These are phyloP conservation scores for Oxyura jamaicensis DNA, from an alignment of 2,113 vertebrate genomes.

Conservation along the genomic window DNA sequence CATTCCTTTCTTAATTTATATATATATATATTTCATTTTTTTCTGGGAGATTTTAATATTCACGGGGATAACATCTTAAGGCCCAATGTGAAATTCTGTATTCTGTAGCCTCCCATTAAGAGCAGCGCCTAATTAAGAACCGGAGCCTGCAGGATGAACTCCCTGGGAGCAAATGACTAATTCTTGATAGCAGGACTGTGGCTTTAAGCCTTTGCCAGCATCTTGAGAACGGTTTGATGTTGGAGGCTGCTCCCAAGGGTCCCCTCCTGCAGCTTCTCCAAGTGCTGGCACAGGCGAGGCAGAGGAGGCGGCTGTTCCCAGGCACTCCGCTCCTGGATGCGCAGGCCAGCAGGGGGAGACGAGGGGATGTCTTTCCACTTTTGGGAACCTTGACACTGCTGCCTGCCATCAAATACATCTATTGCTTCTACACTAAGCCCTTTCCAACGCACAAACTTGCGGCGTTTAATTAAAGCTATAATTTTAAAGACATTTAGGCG, in stretches of 20 bases:
- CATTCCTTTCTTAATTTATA: neutral
- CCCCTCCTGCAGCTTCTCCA: neutral
- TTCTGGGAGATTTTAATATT: slow-evolving; percentile 36
- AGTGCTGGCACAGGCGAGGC: neutral
- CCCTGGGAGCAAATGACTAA: slow-evolving; percentile 45
- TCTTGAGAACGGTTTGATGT: slow-evolving; percentile 11
- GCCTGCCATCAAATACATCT: neutral
- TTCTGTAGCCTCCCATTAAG: slow-evolving; percentile 15
- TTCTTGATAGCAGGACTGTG: slow-evolving; percentile 20
- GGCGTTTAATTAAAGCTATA: slow-evolving; percentile 17
- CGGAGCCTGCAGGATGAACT: slow-evolving; percentile 34
- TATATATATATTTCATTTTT: neutral
- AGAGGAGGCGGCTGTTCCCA: neutral
- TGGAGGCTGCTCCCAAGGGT: slow-evolving; percentile 45
- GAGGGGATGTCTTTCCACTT: slow-evolving; percentile 37
- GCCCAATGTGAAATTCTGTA: neutral
- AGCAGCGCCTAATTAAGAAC: slow-evolving; percentile 51
- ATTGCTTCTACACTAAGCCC: neutral
- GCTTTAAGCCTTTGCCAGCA: slow-evolving; percentile 21
- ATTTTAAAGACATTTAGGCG: neutral
- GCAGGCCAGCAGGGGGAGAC: slow-evolving; percentile 41
- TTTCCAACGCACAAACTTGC: neutral
- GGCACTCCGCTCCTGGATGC: neutral
- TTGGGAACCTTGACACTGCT: neutral
- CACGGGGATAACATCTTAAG: neutral